Evolutionary conservation across 2,888 invertebrate genomes (phyloP), one percentile per base, ranked within the genome.

Genomic region (Blera fallax): DNA sequence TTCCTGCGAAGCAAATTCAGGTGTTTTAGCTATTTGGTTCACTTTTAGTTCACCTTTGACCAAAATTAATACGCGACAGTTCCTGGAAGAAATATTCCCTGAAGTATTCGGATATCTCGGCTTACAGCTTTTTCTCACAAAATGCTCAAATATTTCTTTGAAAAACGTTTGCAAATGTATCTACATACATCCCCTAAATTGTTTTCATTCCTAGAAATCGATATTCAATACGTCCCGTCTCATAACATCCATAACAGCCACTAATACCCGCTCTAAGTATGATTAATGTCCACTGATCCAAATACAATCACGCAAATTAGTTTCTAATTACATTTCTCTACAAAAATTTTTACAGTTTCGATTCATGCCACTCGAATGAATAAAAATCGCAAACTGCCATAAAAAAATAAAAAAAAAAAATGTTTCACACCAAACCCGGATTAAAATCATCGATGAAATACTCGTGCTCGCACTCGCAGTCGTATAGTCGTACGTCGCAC

Each of bases 291-390:
- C 40, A 27, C 29, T 21, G 29, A 48, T 37, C 50, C 60, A 52
- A 40, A 69, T 69, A 50, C 52, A 52, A 69, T 67, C 29, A 43
- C 65, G 32, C 45, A 70, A 74, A 78, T 70, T 32, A 34, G 40
- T 78, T 69, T 78, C 77, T 69, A 78, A 78, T 78, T 78, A 62
- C 69, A 70, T 70, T 78, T 70, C 67, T 58, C 67, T 27, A 50
- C 11, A 60, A 52, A 52, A 40, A 58, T 40, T 32, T 37, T 29
- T 48, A 56, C 56, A 37, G 56, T 56, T 37, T 37, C 62, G 52
- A 29, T 21, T 52, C 21, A 10, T 40, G 52, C 50, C 54, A 24
- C n/a, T n/a, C n/a, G n/a, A 48, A 58, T 1, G 5, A 52, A 52
- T 37, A 29, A 64, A 54, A 24, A 64, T 43, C n/a, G 10, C n/a